Evolutionary conservation across 1,140 invertebrate species (phyloP), one percentile per base, ranked within the genome.

Genomic region (Armadillidium nasatum): DNA sequence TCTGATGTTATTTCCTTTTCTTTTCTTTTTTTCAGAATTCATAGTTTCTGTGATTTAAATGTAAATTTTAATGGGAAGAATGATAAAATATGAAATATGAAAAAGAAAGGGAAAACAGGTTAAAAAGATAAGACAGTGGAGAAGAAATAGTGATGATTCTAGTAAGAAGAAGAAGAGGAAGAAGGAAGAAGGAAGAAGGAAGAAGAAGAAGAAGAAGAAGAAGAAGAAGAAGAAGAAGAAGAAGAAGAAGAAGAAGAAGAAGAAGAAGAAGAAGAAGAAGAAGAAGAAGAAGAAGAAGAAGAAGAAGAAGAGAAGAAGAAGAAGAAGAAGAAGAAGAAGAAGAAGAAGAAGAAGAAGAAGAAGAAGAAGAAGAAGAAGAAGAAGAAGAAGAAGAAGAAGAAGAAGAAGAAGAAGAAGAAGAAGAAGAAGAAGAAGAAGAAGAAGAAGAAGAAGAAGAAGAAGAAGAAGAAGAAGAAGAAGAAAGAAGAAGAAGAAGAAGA

Each of bases 271-370:
- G 50, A 54, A n/a, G n/a, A n/a, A 54, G 50, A 54, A n/a, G n/a
- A n/a, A 54, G 50, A 54, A n/a, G n/a, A n/a, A 54, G 50, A 54
- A n/a, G n/a, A n/a, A 54, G 50, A 54, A n/a, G n/a, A n/a, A 54
- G 50, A 54, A n/a, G n/a, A n/a, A 54, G 50, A 54, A n/a, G n/a
- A n/a, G n/a, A n/a, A 54, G 50, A 54, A n/a, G n/a, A n/a, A 54
- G 50, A 54, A n/a, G n/a, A n/a, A 54, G 50, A 54, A n/a, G n/a
- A n/a, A 54, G 50, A 54, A n/a, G n/a, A n/a, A 54, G 50, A 54
- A n/a, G n/a, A n/a, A 54, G 50, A 54, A n/a, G n/a, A n/a, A 54
- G 50, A 54, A n/a, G n/a, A n/a, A 54, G 50, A 54, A n/a, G n/a
- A n/a, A 54, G 50, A 54, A n/a, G n/a, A n/a, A 54, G 50, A 54